phyloP scores from a whole-genome alignment of 2,113 vertebrate genomes.

The Catagonus wagneri region DNA sequence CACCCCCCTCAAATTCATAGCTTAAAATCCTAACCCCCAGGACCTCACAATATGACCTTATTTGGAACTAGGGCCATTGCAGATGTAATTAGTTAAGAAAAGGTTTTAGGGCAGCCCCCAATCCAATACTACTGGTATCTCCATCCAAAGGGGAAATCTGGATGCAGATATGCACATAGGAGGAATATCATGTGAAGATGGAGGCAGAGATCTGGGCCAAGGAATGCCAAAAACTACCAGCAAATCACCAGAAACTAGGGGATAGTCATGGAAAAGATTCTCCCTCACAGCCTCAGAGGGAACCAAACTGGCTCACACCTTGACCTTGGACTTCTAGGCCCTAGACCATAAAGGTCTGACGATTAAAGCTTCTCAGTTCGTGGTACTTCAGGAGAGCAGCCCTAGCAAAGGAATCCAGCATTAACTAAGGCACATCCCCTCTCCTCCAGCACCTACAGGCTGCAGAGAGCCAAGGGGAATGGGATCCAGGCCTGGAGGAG shows the following conservation, averaged over 20 bases:
- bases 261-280: background rate
- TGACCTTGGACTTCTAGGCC: background rate
- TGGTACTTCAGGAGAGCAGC: background rate
- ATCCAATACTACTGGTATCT: no score
- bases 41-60: background rate
- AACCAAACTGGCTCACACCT: background rate
- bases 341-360: background rate
- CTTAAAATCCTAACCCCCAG: background rate
- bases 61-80: background rate
- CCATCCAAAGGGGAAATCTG: background rate
- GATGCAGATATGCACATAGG: no score
- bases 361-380: background rate
- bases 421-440: background rate
- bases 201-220: background rate
- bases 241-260: background rate
- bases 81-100: background rate
- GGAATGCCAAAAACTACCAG: accelerated
- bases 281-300: background rate
- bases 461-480: background rate
- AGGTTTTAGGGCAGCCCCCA: background rate
- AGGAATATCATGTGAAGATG: accelerated
- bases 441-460: no score
- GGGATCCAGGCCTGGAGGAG: background rate
- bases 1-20: background rate
- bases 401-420: background rate